These are phyloP conservation scores for Polyploca ridens DNA, from an alignment of 2,888 invertebrate genomes.

Conservation along the genomic window DNA sequence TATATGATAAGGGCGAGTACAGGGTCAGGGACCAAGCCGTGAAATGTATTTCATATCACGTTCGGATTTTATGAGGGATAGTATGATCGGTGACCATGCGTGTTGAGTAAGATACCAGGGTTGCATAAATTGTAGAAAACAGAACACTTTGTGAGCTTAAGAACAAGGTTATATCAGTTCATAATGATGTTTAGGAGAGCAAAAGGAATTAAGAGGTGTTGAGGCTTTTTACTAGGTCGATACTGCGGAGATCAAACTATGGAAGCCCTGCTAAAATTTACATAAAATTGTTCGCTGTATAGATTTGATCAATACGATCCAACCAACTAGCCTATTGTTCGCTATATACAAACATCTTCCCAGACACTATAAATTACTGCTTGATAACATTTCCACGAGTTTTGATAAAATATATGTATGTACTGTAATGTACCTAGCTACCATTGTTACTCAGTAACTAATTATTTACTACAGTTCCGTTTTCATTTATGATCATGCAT, in stretches of 20 bases:
- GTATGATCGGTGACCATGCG: background rate
- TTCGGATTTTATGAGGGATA: background rate
- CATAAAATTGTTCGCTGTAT: too few relatives aligned
- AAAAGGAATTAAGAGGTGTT: too few relatives aligned
- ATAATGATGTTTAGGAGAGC: background rate
- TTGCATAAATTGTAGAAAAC: background rate
- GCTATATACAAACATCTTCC: background rate
- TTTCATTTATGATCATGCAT: too few relatives aligned
- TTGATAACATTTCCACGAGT: background rate
- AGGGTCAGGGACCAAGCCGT: conserved; percentile 1
- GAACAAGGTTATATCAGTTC: background rate
- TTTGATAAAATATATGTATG: background rate
- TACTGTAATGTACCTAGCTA: background rate
- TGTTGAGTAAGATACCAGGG: background rate
- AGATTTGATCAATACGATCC: background rate
- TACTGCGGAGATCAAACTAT: too few relatives aligned
- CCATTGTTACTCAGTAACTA: background rate
- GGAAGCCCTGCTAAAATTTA: too few relatives aligned
- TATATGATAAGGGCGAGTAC: background rate
- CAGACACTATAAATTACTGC: background rate
- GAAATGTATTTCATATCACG: conserved; percentile 11
- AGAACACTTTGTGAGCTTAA: background rate
- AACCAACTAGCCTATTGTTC: background rate
- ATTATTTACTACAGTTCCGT: background rate
- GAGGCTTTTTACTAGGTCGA: too few relatives aligned